Base-by-base conservation (phyloP, 2,113 vertebrate genomes). In the Epinephelus cyanopodus region DNA sequence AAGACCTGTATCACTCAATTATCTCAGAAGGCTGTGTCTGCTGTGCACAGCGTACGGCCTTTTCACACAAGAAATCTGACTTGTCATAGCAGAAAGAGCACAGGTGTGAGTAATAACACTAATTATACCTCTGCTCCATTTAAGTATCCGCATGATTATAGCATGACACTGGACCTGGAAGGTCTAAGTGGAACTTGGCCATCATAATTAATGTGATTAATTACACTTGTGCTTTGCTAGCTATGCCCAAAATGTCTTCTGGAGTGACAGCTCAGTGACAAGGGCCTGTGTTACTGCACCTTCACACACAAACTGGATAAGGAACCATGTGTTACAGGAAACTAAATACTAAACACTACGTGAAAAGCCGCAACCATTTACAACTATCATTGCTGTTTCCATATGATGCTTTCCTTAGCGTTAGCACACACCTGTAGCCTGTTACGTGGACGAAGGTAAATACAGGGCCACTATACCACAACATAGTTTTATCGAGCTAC, bases 91-190 rank as follows among this genome's bases (percentile, higher is more conserved):
- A 71, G 62, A 54, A 27, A 19, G 33, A n/a, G 13, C 68, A 54
- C 72, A 87, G 77, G 64, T 87, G 71, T 64, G 37, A 37, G 45
- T 57, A 82, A 86, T 89, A 57, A 82, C 21, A 33, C 39, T 70
- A 81, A 85, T 89, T 82, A 73, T 64, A 25, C 23, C 45, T 61
- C 6, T 18, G 50, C 27, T 81, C 21, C n/a, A 76, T 75, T 77
- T 18, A 84, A 60, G 15, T 60, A 69, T 77, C 33, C 48, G 7
- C 3, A 18, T 64, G 23, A 27, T 39, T 77, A 45, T 19, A 57
- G 60, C 52, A 62, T 21, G 63, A 72, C 25, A 10, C 29, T 23
- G 68, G 67, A 52, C 62, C 65, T 68, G 47, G 21, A 85, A 66
- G 19, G 61, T 5, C n/a, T 39, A 17, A 86, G 62, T 62, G 67